Base-by-base conservation (phyloP, 2,797 vertebrate species). In the Alcedo quadribrachys region DNA sequence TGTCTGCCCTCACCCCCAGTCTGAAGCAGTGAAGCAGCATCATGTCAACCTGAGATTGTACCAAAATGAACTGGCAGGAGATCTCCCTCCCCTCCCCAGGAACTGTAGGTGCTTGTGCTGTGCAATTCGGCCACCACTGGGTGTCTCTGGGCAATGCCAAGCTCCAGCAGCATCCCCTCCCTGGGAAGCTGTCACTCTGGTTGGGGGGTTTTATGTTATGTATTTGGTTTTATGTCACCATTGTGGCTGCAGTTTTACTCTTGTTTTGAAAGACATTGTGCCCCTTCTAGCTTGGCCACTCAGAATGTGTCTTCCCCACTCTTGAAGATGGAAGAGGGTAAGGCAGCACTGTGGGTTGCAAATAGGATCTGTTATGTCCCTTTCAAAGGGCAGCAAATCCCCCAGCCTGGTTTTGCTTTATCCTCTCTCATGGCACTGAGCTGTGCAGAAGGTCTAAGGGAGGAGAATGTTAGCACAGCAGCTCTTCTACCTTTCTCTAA, bases 141-240 rank as follows among this genome's bases (percentile, higher is more conserved):
- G 75, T 84, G 86, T 88, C 88, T 88, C 92, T 82, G 81, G 62
- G 74, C 74, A 32, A 2, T 67, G 55, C 68, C 21, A 61, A 50
- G 53, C 83, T 86, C 63, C 48, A 18, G 60, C 53, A 48, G 7
- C 35, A 17, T 45, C 19, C 6, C 28, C 16, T 81, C 42, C 69
- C 46, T 69, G 11, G 54, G 55, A 83, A 78, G 32, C 43, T 68
- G 51, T 27, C 33, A 5, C 73, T 30, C 15, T 37, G 45, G 19
- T 30, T 58, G 3, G 5, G 11, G 33, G 75, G 21, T 50, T 50
- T 50, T 15, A 46, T 50, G 24, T 50, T 25, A 24, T 50, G 5
- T 48, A 9, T 48, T 48, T 25, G 24, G 12, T 50, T 42, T 24
- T 4, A 58, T 30, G 40, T 10, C 0, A 1, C 30, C 20, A 19